A percentile compares a stretch with the other conserved stretches of the same genome.
Conservation (phyloP, 2,888 invertebrate genomes). For the Plebejus argus region DNA sequence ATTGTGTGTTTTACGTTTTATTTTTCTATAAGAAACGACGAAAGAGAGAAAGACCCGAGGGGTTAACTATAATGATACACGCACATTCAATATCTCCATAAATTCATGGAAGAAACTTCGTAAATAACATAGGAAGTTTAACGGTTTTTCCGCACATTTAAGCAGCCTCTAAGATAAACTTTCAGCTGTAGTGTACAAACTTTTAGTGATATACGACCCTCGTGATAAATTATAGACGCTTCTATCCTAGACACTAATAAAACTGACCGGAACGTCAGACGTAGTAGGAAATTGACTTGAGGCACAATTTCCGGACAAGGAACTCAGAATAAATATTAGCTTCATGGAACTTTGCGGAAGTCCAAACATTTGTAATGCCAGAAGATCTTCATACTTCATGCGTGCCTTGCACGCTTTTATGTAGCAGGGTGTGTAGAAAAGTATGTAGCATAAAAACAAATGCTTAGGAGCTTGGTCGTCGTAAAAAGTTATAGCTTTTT, state of each 20-base stretch:
- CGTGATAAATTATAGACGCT: background rate
- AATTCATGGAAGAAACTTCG: background rate
- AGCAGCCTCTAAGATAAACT: background rate
- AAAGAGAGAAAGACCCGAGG: background rate
- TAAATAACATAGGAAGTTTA: background rate
- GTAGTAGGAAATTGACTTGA: constrained; percentile 26
- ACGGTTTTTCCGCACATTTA: background rate
- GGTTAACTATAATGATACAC: background rate
- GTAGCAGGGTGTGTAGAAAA: background rate
- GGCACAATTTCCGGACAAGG: constrained; percentile 18
- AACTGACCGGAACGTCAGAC: constrained; percentile 19
- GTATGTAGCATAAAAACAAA: background rate
- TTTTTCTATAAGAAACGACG: background rate
- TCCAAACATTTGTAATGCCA: background rate
- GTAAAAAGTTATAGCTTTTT: too few species aligned
- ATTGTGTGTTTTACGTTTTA: too few species aligned
- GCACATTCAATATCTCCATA: background rate
- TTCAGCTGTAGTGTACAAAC: background rate
- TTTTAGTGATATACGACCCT: background rate
- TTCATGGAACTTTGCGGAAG: background rate
- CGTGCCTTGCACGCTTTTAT: background rate
- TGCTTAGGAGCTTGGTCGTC: too few species aligned
- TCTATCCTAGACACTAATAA: background rate
- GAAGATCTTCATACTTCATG: background rate
- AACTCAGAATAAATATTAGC: constrained; percentile 17